Base-by-base conservation (phyloP, 2,797 vertebrate species). In the Bradypus variegatus region DNA sequence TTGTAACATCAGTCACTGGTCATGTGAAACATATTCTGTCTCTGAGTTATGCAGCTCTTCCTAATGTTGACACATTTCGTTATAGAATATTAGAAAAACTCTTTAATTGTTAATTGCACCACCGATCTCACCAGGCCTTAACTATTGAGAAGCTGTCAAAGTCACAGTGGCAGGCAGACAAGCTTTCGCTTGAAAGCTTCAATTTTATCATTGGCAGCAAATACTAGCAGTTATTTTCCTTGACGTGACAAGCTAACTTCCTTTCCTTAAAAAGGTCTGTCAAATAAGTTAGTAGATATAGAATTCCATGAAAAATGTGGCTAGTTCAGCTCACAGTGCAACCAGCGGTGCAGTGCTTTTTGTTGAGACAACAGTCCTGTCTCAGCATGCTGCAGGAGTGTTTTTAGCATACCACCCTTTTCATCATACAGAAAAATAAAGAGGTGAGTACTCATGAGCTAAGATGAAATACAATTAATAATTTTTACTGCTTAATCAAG, bases 281-380 rank as follows among this genome's bases (percentile, higher is more conserved):
- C 16, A 78, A 86, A 11, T 60, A 45, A 58, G 80, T 3, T 29
- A 25, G 78, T 75, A 62, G 72, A 88, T 72, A 50, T 13, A 14
- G 55, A n/a, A 10, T 21, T 88, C 19, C 36, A 23, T 48, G 75
- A 73, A 65, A 70, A 45, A 21, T 1, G 9, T 0, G 23, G 81
- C 62, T 15, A 73, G 12, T 10, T 27, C 36, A 25, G 45, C 55
- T 27, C 31, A 3, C 21, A 36, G 11, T 1, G 27, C 2, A 0
- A 11, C 64, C 8, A 3, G 45, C 0, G 8, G 25, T 2, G 9
- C 16, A 5, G 5, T 0, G 53, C 38, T 53, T 33, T 33, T 33
- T n/a, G 21, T 19, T 13, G 11, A 31, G 65, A 60, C 82, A 4
- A 14, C 2, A 2, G 1, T 14, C 76, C 41, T 5, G 25, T 4